Base-by-base conservation (phyloP, 2,797 vertebrate genomes). In the Danio aesculapii region DNA sequence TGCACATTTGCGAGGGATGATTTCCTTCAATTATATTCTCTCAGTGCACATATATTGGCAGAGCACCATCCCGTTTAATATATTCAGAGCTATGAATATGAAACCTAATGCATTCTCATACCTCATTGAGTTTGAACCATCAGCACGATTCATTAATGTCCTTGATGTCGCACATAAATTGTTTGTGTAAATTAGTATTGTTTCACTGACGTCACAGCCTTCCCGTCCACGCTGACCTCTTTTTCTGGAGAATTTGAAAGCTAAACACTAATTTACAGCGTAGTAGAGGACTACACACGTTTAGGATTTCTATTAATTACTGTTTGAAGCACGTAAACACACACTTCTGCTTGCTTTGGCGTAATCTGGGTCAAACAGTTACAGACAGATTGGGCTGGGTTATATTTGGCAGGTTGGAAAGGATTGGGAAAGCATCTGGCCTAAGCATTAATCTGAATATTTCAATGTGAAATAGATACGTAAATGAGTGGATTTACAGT, bases 291-390 rank as follows among this genome's bases (percentile, higher is more conserved):
- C 61, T 52, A 83, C 64, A 84, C 61, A 81, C 71, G 83, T 39
- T 75, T 82, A 78, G 64, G 50, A 72, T 13, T 62, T 3, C 30
- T 30, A 30, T 47, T 52, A 59, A 75, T 66, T 72, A 77, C 52
- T 39, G 63, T 69, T 53, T 87, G 75, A 74, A 79, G 87, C 84
- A 78, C 79, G 79, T 87, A 88, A 83, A 89, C 11, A 70, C 50
- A 78, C 41, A 90, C 77, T 84, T 83, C 84, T 79, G 83, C 83
- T 83, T 44, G 84, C 81, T 89, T 81, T 90, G 86, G 21, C 90
- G 87, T 93, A 93, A 94, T 94, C 92, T 94, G 93, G 93, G 93
- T 94, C 93, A 94, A 90, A 93, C 91, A 91, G 91, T 94, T 92
- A 89, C 90, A 86, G 88, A 89, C 89, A 92, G 91, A 92, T 92